A percentile compares a stretch with the other conserved stretches of the same genome.
phyloP scores from a whole-genome alignment of 2,113 vertebrate species.

The Cavia porcellus region DNA sequence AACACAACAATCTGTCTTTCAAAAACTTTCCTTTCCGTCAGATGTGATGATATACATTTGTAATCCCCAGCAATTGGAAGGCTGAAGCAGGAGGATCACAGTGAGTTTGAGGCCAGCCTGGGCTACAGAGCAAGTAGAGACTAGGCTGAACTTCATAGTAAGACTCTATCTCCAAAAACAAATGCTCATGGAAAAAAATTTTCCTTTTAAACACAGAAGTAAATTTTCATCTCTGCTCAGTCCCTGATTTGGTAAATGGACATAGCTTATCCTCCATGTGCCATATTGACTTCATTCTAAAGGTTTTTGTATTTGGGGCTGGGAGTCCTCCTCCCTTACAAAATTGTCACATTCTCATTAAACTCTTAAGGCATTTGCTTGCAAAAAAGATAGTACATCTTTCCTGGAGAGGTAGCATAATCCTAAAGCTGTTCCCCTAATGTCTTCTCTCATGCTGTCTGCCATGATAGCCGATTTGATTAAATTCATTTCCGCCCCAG shows the following conservation, averaged over 20 bases:
- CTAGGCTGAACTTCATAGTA: too few species aligned
- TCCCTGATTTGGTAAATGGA: not conserved
- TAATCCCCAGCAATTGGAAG: not conserved
- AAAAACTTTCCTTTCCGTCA: not conserved
- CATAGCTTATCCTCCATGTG: not conserved
- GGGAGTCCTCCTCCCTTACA: not conserved
- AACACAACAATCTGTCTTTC: not conserved
- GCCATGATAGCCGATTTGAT: conserved; percentile 5
- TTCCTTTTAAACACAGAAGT: not conserved
- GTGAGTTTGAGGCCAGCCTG: too few species aligned
- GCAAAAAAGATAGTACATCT: not conserved
- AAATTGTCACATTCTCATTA: not conserved
- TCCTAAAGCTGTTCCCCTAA: not conserved
- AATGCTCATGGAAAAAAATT: not conserved
- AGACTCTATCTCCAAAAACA: not conserved
- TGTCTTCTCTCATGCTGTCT: conserved; percentile 39
- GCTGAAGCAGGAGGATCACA: not conserved
- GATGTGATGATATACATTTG: not conserved
- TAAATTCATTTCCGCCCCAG: conserved; percentile 40
- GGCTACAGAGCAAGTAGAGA: not conserved
- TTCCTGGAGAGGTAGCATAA: conserved; percentile 7
- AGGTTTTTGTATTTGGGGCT: not conserved
- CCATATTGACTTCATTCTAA: not conserved
- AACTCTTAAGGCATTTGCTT: not conserved
- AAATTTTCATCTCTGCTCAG: not conserved